Conservation (phyloP, 2,888 invertebrate genomes). For the Trachelus iudaicus region DNA sequence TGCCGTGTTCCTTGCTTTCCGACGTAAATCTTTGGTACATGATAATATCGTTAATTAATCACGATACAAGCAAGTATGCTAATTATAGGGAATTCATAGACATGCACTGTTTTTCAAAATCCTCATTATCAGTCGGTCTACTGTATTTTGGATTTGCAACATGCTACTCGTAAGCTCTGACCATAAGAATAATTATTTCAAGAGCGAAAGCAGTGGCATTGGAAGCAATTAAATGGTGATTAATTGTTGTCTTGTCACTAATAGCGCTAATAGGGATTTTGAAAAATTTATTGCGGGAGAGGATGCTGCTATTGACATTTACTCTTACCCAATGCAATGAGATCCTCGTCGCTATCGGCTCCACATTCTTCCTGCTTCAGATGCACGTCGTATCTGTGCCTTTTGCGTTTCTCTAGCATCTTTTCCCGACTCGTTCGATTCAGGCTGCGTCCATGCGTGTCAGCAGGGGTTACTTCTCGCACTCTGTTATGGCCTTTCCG, state of each 20-base stretch:
- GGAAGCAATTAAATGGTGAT: neutral
- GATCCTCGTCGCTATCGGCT: neutral
- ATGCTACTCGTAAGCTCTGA: neutral
- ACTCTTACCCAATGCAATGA: neutral
- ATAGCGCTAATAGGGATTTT: neutral
- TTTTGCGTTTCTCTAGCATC: neutral
- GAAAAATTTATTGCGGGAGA: neutral
- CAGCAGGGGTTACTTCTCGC: neutral
- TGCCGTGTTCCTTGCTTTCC: slow-evolving; percentile 58
- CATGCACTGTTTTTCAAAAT: neutral
- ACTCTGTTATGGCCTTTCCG: neutral
- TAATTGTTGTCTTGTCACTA: neutral
- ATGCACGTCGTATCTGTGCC: neutral
- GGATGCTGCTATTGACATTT: neutral
- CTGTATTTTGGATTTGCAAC: neutral
- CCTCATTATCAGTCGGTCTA: neutral
- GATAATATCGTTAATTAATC: slow-evolving; percentile 29
- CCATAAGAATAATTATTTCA: neutral
- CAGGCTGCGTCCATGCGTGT: neutral
- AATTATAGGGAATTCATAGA: neutral
- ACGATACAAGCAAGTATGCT: neutral
- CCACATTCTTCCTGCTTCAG: neutral
- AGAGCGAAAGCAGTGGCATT: neutral
- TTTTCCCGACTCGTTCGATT: neutral
- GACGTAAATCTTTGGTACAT: slow-evolving; percentile 52